These are phyloP conservation scores for Phrynosoma blainvillii DNA, from an alignment of 2,113 vertebrate species.

Conservation along the genomic window DNA sequence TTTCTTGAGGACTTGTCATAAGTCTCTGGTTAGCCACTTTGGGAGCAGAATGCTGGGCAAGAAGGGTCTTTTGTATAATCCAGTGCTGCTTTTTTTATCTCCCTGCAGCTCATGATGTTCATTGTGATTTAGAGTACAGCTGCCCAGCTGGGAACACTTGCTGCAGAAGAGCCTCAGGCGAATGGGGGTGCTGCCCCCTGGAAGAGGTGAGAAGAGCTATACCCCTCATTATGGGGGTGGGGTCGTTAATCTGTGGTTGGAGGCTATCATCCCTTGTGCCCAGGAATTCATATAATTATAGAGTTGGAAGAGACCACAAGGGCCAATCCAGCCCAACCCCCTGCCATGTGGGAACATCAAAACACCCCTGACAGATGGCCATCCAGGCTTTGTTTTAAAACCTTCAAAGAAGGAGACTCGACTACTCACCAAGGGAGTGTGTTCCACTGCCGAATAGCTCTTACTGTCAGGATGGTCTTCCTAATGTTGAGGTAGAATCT, in stretches of 20 bases:
- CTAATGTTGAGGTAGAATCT: too few species aligned
- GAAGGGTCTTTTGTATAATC: neutral
- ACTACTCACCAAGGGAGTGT: too few species aligned
- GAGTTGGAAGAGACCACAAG: too few species aligned
- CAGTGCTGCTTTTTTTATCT: neutral
- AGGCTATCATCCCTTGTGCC: neutral
- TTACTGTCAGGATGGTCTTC: too few species aligned
- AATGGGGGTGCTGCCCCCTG: constrained; percentile 77
- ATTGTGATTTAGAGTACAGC: constrained; percentile 57
- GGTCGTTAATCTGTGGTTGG: too few species aligned
- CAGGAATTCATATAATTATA: neutral
- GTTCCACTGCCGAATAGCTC: too few species aligned
- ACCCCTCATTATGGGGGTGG: neutral
- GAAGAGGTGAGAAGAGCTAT: constrained; percentile 66
- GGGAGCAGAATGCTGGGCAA: neutral
- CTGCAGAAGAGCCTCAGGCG: constrained; percentile 59
- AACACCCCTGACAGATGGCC: too few species aligned
- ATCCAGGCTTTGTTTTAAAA: too few species aligned
- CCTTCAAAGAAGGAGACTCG: too few species aligned
- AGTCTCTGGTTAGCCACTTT: neutral
- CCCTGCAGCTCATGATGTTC: constrained; percentile 21
- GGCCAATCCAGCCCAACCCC: too few species aligned
- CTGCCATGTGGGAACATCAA: too few species aligned
- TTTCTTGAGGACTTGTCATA: neutral
- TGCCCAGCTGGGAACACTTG: constrained; percentile 74